Percentiles rank a stretch among this genome's conserved stretches.
Evolutionary conservation across 2,888 invertebrate species (phyloP).

Genomic region (Melinaea menophilus): DNA sequence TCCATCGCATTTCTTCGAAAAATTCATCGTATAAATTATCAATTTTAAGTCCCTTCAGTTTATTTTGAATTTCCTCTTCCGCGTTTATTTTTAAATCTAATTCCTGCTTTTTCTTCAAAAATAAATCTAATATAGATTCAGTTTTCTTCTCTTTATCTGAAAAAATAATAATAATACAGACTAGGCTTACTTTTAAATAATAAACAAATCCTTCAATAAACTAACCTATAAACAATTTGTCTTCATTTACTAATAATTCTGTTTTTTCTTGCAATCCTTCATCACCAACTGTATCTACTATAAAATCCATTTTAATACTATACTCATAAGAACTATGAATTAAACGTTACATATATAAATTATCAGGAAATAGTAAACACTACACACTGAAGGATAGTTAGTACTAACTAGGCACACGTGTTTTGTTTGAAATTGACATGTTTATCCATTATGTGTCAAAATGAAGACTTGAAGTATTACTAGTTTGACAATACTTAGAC

Average conservation of each 20-base stretch:
- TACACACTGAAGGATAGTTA: background rate
- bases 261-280: conserved; percentile 57
- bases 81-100: conserved; percentile 46
- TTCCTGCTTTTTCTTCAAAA: conserved; percentile 59
- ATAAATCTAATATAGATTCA: conserved; percentile 51
- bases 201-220: conserved; percentile 13
- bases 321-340: background rate
- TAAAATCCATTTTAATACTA: conserved; percentile 69
- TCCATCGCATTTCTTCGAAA: conserved; percentile 67
- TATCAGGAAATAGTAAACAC: background rate
- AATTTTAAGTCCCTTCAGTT: conserved; percentile 55
- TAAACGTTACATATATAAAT: background rate
- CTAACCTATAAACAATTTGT: conserved; percentile 66
- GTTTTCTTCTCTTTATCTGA: conserved; percentile 57
- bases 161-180: conserved; percentile 21
- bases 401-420: no score
- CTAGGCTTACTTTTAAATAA: conserved; percentile 5
- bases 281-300: conserved; percentile 77
- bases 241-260: conserved; percentile 51
- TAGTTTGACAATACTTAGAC: no score
- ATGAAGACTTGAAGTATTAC: no score
- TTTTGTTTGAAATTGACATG: no score
- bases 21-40: conserved; percentile 60
- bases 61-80: conserved; percentile 54
- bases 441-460: no score